phyloP scores from a whole-genome alignment of 2,888 invertebrate genomes.

The Drosophila picticornis region DNA sequence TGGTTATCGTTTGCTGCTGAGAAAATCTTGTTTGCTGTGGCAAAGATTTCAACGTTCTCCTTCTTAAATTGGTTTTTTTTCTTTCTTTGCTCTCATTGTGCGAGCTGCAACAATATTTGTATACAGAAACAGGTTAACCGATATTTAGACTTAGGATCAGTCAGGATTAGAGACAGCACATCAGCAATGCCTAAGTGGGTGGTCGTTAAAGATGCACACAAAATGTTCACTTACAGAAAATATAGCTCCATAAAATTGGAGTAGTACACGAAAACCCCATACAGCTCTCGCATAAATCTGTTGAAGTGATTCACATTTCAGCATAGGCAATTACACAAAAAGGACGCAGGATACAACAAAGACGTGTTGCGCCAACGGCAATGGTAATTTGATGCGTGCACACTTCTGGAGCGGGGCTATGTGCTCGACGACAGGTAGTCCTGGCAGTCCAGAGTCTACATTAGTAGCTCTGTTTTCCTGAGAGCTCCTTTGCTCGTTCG shows the following conservation, averaged over 20 bases:
- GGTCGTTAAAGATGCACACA: conserved; percentile 35
- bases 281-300: conserved; percentile 51
- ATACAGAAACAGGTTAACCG: conserved; percentile 69
- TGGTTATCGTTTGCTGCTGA: conserved; percentile 53
- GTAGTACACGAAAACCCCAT: conserved; percentile 36
- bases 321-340: conserved; percentile 37
- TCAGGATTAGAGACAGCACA: conserved; percentile 53
- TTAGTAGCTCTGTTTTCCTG: conserved; percentile 26
- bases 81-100: conserved; percentile 18
- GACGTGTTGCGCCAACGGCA: conserved; percentile 25
- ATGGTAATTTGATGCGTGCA: conserved; percentile 75
- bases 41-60: conserved; percentile 35
- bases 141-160: conserved; percentile 71
- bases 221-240: not conserved
- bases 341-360: conserved; percentile 9
- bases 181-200: conserved; percentile 58
- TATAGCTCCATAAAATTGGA: conserved; percentile 9
- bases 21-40: conserved; percentile 75
- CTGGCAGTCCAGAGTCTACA: not conserved
- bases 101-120: conserved; percentile 56
- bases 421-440: conserved; percentile 49
- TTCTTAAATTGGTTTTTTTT: conserved; percentile 7
- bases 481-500: conserved; percentile 26
- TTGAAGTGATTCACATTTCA: conserved; percentile 24
- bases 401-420: conserved; percentile 64